Percentiles rank a stretch among this genome's conserved stretches.
Conservation (phyloP, 2,888 invertebrate genomes). For the Zygogramma bicolorata region DNA sequence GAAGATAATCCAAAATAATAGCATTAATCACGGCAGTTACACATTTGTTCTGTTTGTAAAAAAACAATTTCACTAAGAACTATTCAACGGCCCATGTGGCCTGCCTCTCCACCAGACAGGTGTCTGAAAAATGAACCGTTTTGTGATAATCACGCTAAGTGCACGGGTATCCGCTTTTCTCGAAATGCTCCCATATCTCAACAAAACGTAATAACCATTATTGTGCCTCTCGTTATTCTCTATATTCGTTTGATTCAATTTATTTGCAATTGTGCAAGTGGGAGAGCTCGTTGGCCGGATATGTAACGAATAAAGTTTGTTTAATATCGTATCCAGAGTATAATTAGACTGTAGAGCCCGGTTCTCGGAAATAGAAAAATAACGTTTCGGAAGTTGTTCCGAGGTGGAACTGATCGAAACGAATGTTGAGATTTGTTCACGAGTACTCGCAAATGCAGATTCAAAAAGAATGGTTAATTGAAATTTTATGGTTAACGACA, state of each 20-base stretch:
- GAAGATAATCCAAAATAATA: too few species aligned
- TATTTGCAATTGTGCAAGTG: conserved; percentile 53
- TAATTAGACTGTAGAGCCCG: not conserved
- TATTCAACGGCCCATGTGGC: conserved; percentile 44
- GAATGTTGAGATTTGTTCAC: too few species aligned
- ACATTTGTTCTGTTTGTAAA: too few species aligned
- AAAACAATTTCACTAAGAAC: not conserved
- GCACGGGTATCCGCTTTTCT: conserved; percentile 57
- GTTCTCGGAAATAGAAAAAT: too few species aligned
- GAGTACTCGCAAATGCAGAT: too few species aligned
- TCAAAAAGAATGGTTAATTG: too few species aligned
- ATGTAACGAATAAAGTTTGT: conserved; percentile 4
- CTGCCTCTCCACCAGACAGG: conserved; percentile 51
- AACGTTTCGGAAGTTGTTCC: too few species aligned
- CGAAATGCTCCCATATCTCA: conserved; percentile 61
- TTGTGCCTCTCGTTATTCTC: conserved; percentile 55
- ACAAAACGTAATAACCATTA: conserved; percentile 61
- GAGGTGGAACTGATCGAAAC: too few species aligned
- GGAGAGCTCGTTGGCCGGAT: conserved; percentile 52
- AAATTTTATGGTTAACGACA: too few species aligned
- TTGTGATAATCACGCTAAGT: conserved; percentile 62
- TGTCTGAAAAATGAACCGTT: conserved; percentile 57
- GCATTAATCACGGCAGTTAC: too few species aligned
- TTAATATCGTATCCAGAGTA: conserved; percentile 2
- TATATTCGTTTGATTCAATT: conserved; percentile 57